phyloP scores from a whole-genome alignment of 2,888 invertebrate genomes.

The Leptopilina drosophilae region DNA sequence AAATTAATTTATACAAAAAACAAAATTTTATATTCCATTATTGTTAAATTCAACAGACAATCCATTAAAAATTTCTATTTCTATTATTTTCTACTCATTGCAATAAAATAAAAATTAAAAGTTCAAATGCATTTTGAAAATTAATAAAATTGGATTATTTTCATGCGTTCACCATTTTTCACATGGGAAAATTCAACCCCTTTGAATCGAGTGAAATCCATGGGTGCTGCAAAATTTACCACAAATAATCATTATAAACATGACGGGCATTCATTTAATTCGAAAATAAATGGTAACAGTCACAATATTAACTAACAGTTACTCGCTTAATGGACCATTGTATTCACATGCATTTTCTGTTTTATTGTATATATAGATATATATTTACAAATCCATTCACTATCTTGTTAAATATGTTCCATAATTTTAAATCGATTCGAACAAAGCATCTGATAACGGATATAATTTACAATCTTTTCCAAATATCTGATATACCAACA shows the following conservation, averaged over 20 bases:
- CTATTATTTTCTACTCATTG: too few relatives aligned
- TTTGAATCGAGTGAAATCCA: background rate
- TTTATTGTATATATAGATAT: background rate
- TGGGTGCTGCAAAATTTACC: slow-evolving; percentile 51
- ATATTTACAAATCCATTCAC: slow-evolving; percentile 7
- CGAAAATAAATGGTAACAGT: slow-evolving; percentile 41
- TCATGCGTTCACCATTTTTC: background rate
- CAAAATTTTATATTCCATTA: too few relatives aligned
- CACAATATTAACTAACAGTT: slow-evolving; percentile 28
- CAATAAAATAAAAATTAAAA: too few relatives aligned
- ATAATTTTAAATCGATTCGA: slow-evolving; percentile 12
- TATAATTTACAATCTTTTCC: background rate
- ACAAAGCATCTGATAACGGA: background rate
- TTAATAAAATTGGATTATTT: slow-evolving; percentile 3
- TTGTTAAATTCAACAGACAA: too few relatives aligned
- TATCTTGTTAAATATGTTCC: slow-evolving; percentile 4
- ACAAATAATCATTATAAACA: slow-evolving; percentile 60
- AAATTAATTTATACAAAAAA: too few relatives aligned
- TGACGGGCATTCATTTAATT: slow-evolving; percentile 45
- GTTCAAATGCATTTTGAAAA: background rate
- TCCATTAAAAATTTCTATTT: too few relatives aligned
- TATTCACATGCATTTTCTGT: slow-evolving; percentile 5
- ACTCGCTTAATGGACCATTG: slow-evolving; percentile 14
- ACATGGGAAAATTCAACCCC: slow-evolving; percentile 4
- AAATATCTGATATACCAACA: background rate